These are phyloP conservation scores for Epinephelus awoara DNA, from an alignment of 2,797 vertebrate genomes.

Conservation along the genomic window DNA sequence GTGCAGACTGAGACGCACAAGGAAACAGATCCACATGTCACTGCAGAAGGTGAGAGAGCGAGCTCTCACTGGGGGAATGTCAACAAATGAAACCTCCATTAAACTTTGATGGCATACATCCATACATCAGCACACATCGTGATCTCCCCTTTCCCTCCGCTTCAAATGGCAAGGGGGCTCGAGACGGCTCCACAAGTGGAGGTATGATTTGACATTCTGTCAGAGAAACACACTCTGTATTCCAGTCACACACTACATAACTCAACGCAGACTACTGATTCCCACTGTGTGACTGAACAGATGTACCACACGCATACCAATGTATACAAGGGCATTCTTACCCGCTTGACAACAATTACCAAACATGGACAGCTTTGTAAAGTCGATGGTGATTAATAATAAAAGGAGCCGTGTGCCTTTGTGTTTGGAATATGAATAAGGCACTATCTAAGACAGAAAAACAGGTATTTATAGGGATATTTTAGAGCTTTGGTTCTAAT, in stretches of 20 bases:
- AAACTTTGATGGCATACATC: constrained; percentile 68
- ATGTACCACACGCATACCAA: constrained; percentile 47
- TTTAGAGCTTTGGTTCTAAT: not conserved
- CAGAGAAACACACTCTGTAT: constrained; percentile 62
- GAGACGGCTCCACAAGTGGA: constrained; percentile 17
- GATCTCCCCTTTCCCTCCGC: constrained; percentile 47
- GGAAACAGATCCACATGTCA: constrained; percentile 45
- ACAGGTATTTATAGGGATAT: not conserved
- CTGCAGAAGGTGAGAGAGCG: constrained; percentile 34
- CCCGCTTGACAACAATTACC: not conserved
- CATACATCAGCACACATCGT: constrained; percentile 53
- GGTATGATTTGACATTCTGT: constrained; percentile 54
- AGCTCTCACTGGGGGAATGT: constrained; percentile 43
- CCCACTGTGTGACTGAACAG: constrained; percentile 22
- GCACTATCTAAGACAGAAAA: not conserved
- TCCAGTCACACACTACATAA: constrained; percentile 61
- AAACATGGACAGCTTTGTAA: constrained; percentile 6
- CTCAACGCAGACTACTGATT: constrained; percentile 31
- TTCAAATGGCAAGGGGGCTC: constrained; percentile 36
- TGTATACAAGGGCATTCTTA: constrained; percentile 10
- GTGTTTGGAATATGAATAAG: not conserved
- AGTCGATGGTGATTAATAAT: constrained; percentile 11
- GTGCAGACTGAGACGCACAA: constrained; percentile 17
- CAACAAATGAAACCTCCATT: constrained; percentile 69
- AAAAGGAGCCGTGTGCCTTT: not conserved